Percentiles rank a stretch among this genome's conserved stretches.
Conservation (phyloP, 2,113 vertebrate species). For the Terrapene triunguis region DNA sequence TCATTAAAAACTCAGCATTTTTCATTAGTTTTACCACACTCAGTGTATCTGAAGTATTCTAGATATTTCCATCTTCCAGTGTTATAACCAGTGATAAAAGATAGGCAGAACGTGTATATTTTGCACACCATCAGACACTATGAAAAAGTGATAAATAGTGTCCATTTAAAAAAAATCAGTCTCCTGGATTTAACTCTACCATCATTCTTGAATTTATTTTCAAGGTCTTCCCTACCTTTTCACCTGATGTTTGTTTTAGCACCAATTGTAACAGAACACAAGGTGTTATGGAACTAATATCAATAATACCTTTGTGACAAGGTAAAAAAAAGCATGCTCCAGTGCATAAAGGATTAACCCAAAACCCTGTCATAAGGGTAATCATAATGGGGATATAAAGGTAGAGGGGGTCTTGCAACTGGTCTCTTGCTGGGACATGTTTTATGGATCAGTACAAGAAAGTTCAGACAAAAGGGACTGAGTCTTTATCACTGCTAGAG, state of each 20-base stretch:
- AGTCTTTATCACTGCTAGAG: slow-evolving; percentile 15
- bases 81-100: neutral
- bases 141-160: neutral
- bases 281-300: neutral
- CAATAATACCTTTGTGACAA: neutral
- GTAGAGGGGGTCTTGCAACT: neutral
- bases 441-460: slow-evolving; percentile 48
- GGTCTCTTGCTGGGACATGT: neutral
- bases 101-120: neutral
- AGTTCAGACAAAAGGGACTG: neutral
- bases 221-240: neutral
- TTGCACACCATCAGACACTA: neutral
- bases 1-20: neutral
- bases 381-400: neutral
- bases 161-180: neutral
- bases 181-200: neutral
- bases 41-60: neutral
- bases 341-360: accelerated
- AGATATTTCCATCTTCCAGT: neutral
- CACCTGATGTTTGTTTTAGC: neutral
- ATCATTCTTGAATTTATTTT: neutral
- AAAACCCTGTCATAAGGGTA: neutral
- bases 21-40: neutral
- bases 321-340: neutral
- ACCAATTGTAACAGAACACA: neutral